phyloP scores from a whole-genome alignment of 2,797 vertebrate species.

The Coluber constrictor region DNA sequence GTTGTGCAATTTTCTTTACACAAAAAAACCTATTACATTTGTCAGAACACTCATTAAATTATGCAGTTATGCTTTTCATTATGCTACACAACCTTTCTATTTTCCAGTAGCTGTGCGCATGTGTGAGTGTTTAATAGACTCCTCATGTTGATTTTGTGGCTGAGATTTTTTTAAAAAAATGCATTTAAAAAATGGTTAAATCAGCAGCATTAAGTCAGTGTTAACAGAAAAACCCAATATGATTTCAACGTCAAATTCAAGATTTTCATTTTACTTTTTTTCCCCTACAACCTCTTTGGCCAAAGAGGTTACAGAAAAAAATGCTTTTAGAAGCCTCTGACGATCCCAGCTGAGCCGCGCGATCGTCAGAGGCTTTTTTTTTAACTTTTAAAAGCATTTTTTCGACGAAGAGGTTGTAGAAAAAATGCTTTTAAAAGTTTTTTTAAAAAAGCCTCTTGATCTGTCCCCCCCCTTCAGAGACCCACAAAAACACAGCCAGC shows the following conservation, averaged over 20 bases:
- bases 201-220: background rate
- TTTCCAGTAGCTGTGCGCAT: slow-evolving; percentile 12
- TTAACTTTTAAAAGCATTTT: too few species aligned
- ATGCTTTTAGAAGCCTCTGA: too few species aligned
- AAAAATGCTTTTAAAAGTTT: too few species aligned
- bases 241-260: background rate
- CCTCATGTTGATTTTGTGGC: background rate
- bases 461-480: too few species aligned
- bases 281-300: too few species aligned
- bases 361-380: too few species aligned
- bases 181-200: background rate
- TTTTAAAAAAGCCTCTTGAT: too few species aligned
- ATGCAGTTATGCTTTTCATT: slow-evolving; percentile 49
- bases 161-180: background rate
- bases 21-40: slow-evolving; percentile 55
- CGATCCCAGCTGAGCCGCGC: too few species aligned
- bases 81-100: slow-evolving; percentile 43
- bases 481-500: too few species aligned
- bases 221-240: background rate
- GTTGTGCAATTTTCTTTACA: slow-evolving; percentile 49
- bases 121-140: background rate
- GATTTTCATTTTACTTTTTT: background rate
- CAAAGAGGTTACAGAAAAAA: too few species aligned
- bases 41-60: slow-evolving; percentile 62
- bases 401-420: too few species aligned